phyloP scores from a whole-genome alignment of 2,888 invertebrate species.

The Philereme transversata region DNA sequence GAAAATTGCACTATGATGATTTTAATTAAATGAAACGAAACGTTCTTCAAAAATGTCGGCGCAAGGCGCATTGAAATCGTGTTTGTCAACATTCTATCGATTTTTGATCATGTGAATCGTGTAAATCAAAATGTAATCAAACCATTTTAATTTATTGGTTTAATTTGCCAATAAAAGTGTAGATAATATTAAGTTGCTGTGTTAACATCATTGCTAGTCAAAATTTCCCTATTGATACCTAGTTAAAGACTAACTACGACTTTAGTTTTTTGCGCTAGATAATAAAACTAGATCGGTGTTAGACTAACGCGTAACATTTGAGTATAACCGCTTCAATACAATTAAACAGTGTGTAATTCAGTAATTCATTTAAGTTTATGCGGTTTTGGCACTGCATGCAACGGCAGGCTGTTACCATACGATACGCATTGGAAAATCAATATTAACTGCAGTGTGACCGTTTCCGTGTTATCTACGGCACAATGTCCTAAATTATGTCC shows the following conservation, averaged over 20 bases:
- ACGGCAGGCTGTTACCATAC: constrained; percentile 18
- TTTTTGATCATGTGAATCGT: constrained; percentile 39
- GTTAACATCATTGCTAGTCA: background rate
- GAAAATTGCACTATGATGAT: no score
- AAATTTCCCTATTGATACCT: background rate
- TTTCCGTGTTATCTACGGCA: constrained; percentile 51
- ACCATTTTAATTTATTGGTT: constrained; percentile 3
- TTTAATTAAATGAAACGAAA: constrained; percentile 36
- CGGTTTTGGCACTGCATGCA: constrained; percentile 19
- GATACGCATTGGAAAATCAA: constrained; percentile 60
- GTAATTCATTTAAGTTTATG: constrained; percentile 1
- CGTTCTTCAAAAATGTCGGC: constrained; percentile 53
- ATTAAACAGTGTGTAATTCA: constrained; percentile 1
- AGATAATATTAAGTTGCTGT: constrained; percentile 6
- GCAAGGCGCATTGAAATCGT: constrained; percentile 47
- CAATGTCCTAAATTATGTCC: constrained; percentile 24
- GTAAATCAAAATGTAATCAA: background rate
- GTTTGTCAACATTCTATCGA: constrained; percentile 79
- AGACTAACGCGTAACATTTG: background rate
- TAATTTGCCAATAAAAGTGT: background rate
- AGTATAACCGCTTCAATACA: background rate
- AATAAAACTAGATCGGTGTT: background rate
- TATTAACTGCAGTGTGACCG: constrained; percentile 65
- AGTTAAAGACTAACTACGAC: background rate
- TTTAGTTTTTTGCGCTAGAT: constrained; percentile 6